These are phyloP conservation scores for Neoniphon sammara DNA, from an alignment of 2,797 vertebrate genomes.

Conservation along the genomic window DNA sequence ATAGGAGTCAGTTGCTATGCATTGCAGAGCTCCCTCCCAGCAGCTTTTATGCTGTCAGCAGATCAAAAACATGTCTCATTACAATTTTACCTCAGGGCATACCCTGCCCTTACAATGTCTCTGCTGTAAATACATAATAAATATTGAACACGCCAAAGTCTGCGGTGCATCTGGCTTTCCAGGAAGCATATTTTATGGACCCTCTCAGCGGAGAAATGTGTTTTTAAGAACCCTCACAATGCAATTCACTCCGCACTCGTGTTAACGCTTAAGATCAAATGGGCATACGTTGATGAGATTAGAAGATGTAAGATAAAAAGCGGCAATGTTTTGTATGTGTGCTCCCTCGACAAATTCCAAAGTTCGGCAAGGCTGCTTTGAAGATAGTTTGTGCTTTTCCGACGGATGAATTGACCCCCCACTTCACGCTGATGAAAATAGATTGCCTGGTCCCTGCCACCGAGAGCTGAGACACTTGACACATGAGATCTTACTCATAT, in stretches of 20 bases:
- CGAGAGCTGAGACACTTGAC: conserved; percentile 64
- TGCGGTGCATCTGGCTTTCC: not conserved
- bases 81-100: conserved; percentile 53
- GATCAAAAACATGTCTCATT: conserved; percentile 61
- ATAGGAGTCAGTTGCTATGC: conserved; percentile 34
- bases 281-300: not conserved
- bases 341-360: not conserved
- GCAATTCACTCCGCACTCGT: too few relatives aligned
- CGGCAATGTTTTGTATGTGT: not conserved
- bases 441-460: conserved; percentile 60
- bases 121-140: conserved; percentile 49
- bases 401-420: conserved; percentile 46
- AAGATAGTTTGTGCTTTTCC: conserved; percentile 37
- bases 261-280: not conserved
- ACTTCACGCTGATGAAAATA: conserved; percentile 71
- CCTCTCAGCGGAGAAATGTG: not conserved
- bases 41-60: conserved; percentile 50
- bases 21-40: conserved; percentile 26
- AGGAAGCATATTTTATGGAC: conserved; percentile 8
- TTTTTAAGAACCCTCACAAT: not conserved
- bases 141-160: conserved; percentile 33
- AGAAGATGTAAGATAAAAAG: not conserved
- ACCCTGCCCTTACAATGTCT: conserved; percentile 28
- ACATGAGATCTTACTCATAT: conserved; percentile 65
- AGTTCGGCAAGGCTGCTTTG: conserved; percentile 25